Evolutionary conservation across 2,113 vertebrate genomes (phyloP), one percentile per base, ranked within the genome.

Genomic region (Chionodraco myersi): DNA sequence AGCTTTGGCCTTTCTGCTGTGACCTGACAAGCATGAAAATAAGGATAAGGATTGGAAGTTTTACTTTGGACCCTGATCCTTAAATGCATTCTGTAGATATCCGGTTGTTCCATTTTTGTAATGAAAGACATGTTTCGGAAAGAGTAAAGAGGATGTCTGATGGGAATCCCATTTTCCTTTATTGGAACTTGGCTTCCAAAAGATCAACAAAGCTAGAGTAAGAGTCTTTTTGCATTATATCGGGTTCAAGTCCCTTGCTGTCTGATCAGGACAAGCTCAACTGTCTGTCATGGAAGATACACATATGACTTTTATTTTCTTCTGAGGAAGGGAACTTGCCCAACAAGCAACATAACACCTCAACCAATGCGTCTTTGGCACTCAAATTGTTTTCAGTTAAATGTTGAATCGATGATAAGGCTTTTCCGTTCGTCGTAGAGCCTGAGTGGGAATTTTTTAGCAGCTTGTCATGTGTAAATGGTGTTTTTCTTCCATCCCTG

Each of bases 21-120:
- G 18, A 60, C 61, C 70, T 77, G 80, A 86, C 83, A 77, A 83
- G 81, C 72, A 86, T 86, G 80, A 56, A 84, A 85, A 84, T 74
- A 72, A 66, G 52, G 15, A 80, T 60, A 36, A 23, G 36, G 59
- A 72, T 51, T 65, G 62, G 51, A 41, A 72, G 60, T 67, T 80
- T 80, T 74, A 56, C 23, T 83, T 68, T 73, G 41, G 61, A 51
- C 21, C 72, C 59, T 14, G 73, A 34, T 53, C 54, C 76, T 85
- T 51, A 53, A 84, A 85, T 80, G 34, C 16, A 78, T 57, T 75
- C 64, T 61, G 34, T 83, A 82, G 76, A 82, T 61, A 56, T 77
- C 52, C 69, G 78, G 48, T 62, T 84, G 23, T 81, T 74, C 76
- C 44, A 16, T 52, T 49, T 65, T 76, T 79, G 26, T 76, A 83